These are phyloP conservation scores for Ganaspis brasiliensis DNA, from an alignment of 2,888 invertebrate species.

Conservation along the genomic window DNA sequence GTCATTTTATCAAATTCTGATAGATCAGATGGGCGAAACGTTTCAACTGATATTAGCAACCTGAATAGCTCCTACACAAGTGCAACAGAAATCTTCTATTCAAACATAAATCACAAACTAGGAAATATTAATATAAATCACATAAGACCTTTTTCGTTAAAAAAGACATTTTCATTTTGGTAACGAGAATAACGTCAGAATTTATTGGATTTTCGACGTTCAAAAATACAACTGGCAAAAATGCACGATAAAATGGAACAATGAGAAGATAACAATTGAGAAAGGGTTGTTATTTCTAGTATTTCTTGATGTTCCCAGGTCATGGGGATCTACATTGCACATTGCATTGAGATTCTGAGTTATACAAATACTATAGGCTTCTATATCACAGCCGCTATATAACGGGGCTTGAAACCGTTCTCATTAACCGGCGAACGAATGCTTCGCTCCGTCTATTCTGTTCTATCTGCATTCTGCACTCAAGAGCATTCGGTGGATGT, in stretches of 20 bases:
- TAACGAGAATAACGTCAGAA: neutral
- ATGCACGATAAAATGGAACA: neutral
- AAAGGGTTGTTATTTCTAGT: neutral
- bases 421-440: conserved; percentile 76
- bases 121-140: too few relatives aligned
- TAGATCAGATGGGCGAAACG: too few relatives aligned
- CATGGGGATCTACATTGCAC: conserved; percentile 58
- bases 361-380: conserved; percentile 60
- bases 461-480: conserved; percentile 73
- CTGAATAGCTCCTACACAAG: too few relatives aligned
- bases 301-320: conserved; percentile 31
- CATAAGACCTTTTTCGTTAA: too few relatives aligned
- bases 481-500: conserved; percentile 71
- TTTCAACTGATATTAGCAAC: too few relatives aligned
- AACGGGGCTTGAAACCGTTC: conserved; percentile 76
- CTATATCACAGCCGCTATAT: conserved; percentile 61
- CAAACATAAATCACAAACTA: too few relatives aligned
- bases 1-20: too few relatives aligned
- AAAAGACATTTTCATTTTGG: too few relatives aligned
- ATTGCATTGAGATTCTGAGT: conserved; percentile 61
- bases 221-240: neutral
- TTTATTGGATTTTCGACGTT: neutral
- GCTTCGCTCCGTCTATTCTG: conserved; percentile 70
- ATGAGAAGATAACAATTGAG: neutral
- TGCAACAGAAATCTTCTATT: too few relatives aligned